A percentile compares a stretch with the other conserved stretches of the same genome.
phyloP scores from a whole-genome alignment of 1,140 invertebrate genomes.

The Leptonema lineaticorne region DNA sequence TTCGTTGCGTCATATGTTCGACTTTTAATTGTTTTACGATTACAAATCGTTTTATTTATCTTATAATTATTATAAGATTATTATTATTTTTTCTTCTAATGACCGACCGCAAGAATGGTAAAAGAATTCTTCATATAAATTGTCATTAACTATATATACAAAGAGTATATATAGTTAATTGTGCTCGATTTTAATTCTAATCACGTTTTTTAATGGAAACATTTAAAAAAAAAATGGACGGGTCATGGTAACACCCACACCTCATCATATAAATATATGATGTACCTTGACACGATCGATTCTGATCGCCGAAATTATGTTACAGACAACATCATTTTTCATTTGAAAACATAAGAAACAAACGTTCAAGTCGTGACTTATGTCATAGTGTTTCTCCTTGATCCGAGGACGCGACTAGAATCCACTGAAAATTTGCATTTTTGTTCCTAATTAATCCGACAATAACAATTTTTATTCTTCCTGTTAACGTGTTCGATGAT shows the following conservation, averaged over 20 bases:
- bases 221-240: too few species aligned
- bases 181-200: background rate
- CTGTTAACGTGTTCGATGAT: background rate
- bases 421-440: background rate
- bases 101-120: too few species aligned
- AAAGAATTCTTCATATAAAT: too few species aligned
- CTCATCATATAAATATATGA: background rate
- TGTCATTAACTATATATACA: too few species aligned
- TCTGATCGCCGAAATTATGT: background rate
- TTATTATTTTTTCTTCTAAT: too few species aligned
- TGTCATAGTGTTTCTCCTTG: background rate
- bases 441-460: background rate
- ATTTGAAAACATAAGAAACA: background rate
- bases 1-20: too few species aligned
- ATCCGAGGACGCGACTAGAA: background rate
- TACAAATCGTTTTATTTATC: too few species aligned
- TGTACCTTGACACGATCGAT: conserved; percentile 12
- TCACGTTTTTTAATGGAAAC: background rate
- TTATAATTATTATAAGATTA: too few species aligned
- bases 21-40: too few species aligned
- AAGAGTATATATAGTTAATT: too few species aligned
- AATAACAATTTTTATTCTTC: background rate
- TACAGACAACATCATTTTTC: conserved; percentile 3
- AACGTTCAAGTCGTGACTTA: background rate
- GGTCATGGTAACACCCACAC: conserved; percentile 9